Evolutionary conservation across 2,113 vertebrate genomes (phyloP).

Genomic region (Syrrhaptes paradoxus): DNA sequence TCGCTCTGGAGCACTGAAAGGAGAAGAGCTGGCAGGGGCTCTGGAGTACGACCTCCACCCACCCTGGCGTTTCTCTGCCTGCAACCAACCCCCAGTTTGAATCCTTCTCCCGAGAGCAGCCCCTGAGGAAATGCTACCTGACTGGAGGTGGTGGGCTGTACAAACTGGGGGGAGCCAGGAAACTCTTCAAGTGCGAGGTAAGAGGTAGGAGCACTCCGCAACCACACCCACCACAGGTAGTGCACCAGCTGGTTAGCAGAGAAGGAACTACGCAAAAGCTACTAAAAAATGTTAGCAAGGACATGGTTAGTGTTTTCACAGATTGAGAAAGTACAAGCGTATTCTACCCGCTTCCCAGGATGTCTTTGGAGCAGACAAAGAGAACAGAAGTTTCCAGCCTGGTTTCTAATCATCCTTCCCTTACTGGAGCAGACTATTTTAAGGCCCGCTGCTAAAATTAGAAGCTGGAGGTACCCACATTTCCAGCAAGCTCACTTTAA

Average conservation of each 20-base stretch:
- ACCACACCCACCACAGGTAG: not conserved
- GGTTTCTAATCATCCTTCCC: not conserved
- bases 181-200: not conserved
- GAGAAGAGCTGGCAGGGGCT: not conserved
- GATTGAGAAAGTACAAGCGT: not conserved
- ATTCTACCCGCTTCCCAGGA: not conserved
- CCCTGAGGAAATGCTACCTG: not conserved
- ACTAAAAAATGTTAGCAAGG: constrained; percentile 30
- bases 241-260: constrained; percentile 33
- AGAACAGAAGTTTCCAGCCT: not conserved
- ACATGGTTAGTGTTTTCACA: not conserved
- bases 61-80: not conserved
- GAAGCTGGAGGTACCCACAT: not conserved
- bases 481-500: constrained; percentile 51
- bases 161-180: not conserved
- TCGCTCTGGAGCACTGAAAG: not conserved
- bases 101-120: not conserved
- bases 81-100: not conserved
- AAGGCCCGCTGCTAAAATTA: not conserved
- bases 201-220: not conserved
- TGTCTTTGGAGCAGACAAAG: not conserved
- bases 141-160: not conserved
- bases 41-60: not conserved
- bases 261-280: not conserved
- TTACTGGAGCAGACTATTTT: not conserved